A percentile compares a stretch with the other conserved stretches of the same genome.
These are phyloP conservation scores for Aphelinus certus DNA, from an alignment of 1,140 invertebrate species.

Conservation along the genomic window DNA sequence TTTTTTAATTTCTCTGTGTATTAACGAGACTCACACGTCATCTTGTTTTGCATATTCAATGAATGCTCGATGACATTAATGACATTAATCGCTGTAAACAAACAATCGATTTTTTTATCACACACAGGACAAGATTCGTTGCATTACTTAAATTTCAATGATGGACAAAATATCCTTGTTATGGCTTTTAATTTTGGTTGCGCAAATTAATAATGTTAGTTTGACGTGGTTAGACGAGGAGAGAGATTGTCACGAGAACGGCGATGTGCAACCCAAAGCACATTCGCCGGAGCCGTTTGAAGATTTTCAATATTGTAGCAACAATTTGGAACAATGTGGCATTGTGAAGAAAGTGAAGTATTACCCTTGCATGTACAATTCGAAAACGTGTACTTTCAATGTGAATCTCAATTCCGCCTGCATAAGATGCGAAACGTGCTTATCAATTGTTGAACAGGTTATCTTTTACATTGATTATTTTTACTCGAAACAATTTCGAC, in stretches of 20 bases:
- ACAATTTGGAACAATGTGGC: constrained; percentile 26
- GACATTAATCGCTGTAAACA: too few relatives aligned
- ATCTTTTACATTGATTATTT: background rate
- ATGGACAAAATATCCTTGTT: constrained; percentile 8
- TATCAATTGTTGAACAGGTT: constrained; percentile 54
- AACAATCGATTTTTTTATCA: too few relatives aligned
- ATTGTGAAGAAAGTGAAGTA: constrained; percentile 19
- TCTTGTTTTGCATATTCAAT: too few relatives aligned
- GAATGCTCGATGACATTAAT: too few relatives aligned
- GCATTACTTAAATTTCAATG: constrained; percentile 1
- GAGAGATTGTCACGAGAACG: background rate
- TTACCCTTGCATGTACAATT: background rate
- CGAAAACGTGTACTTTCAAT: constrained; percentile 26
- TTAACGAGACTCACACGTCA: too few relatives aligned
- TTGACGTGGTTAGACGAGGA: background rate
- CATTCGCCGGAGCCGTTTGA: background rate
- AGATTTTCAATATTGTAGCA: constrained; percentile 11
- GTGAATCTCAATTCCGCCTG: constrained; percentile 54
- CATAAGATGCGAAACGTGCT: constrained; percentile 54
- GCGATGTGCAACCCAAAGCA: background rate
- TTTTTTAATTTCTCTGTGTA: too few relatives aligned
- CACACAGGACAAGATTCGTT: too few relatives aligned
- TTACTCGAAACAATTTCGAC: background rate
- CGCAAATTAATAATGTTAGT: constrained; percentile 5
- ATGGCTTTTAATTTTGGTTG: constrained; percentile 5